These are phyloP conservation scores for Cryptotermes secundus DNA, from an alignment of 1,140 invertebrate genomes.

Conservation along the genomic window DNA sequence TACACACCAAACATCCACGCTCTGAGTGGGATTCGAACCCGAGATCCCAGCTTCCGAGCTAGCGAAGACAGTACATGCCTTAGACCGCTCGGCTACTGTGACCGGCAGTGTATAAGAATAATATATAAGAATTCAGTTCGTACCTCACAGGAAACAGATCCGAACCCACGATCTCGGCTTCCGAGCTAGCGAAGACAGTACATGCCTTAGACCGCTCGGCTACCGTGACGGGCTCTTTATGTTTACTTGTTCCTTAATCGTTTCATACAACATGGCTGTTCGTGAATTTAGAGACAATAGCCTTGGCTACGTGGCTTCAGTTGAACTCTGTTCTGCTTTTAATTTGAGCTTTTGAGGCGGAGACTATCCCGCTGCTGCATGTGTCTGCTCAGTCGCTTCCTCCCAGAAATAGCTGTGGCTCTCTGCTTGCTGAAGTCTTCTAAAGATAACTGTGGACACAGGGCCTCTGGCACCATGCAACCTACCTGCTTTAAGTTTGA, in stretches of 20 bases:
- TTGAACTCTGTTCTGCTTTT: neutral
- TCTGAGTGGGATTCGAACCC: no score
- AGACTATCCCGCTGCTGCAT: neutral
- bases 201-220: no score
- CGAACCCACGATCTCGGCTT: no score
- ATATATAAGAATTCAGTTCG: no score
- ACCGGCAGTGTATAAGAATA: no score
- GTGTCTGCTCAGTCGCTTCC: neutral
- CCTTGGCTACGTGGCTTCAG: neutral
- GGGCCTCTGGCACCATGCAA: neutral
- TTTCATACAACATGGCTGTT: neutral
- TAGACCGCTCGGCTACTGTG: no score
- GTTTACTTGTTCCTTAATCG: neutral
- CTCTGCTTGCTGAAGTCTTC: neutral
- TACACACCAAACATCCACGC: no score
- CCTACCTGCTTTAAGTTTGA: neutral
- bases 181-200: no score
- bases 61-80: no score
- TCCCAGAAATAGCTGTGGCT: constrained; percentile 18
- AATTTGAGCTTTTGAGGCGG: constrained; percentile 13
- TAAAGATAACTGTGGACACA: constrained; percentile 23
- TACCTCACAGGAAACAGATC: no score
- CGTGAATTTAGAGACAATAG: constrained; percentile 4
- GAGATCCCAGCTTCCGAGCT: no score
- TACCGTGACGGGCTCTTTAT: no score